A percentile compares a stretch with the other conserved stretches of the same genome.
These are phyloP conservation scores for Sternotherus odoratus DNA, from an alignment of 2,797 vertebrate genomes.

Conservation along the genomic window DNA sequence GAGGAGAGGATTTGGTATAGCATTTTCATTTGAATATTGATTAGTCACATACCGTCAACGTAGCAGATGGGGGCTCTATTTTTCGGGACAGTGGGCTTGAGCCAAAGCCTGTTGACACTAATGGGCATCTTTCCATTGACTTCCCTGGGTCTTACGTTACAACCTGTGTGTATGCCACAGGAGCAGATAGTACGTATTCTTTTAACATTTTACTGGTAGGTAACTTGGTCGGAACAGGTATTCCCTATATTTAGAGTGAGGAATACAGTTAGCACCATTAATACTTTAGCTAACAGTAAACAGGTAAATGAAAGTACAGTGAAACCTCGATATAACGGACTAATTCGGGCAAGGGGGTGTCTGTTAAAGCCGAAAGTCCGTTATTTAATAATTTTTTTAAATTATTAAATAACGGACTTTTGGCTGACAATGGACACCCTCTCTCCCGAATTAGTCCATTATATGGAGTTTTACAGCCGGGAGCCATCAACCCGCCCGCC, in stretches of 20 bases:
- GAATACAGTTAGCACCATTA: background rate
- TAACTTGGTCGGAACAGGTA: background rate
- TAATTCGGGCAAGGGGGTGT: too few relatives aligned
- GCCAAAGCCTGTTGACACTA: background rate
- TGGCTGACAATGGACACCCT: too few relatives aligned
- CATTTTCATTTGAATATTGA: background rate
- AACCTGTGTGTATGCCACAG: background rate
- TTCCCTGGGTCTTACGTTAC: rapidly evolving
- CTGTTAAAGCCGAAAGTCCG: too few relatives aligned
- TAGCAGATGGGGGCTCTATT: background rate
- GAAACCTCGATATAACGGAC: too few relatives aligned
- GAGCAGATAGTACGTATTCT: background rate
- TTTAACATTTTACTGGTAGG: background rate
- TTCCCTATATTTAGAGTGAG: background rate
- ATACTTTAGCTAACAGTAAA: constrained; percentile 10
- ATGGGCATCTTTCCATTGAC: background rate
- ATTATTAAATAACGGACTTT: too few relatives aligned
- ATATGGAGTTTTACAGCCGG: too few relatives aligned
- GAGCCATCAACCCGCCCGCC: too few relatives aligned
- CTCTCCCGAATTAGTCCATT: too few relatives aligned
- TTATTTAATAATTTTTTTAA: too few relatives aligned
- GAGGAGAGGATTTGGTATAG: background rate
- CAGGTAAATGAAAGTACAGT: constrained; percentile 44
- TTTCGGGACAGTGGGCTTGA: background rate
- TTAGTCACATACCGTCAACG: background rate